Evolutionary conservation across 2,113 vertebrate genomes (phyloP), one percentile per base, ranked within the genome.

Genomic region (Corapipo altera): DNA sequence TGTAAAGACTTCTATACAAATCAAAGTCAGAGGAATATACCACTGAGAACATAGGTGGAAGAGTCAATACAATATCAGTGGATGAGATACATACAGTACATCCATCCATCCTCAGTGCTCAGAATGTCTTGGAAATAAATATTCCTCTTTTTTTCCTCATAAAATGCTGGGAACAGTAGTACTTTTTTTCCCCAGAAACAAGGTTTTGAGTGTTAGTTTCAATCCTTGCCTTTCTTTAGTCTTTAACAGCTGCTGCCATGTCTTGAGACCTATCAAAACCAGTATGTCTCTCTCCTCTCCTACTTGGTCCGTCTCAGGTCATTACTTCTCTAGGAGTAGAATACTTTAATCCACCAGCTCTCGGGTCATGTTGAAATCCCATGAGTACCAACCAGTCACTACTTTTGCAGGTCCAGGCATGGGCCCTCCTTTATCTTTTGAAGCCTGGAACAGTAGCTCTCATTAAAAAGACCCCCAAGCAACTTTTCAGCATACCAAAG

Each of bases 401-500:
- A 62, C 48, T 28, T 32, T 55, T 93, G 55, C 94, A 93, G 51
- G 89, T 88, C 76, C 35, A 88, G 86, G 43, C 79, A 92, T 64
- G 61, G 57, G 39, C 57, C 33, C 3, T 94, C 43, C 85, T 91
- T 91, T 94, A 52, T 88, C 66, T 81, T 87, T 94, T 85, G 66
- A 93, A 89, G 52, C 30, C 51, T 71, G 51, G 46, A 85, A 92
- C 27, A 52, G 77, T 26, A 78, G 26, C 28, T 83, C 54, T 93
- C 67, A 76, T 85, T 94, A 91, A 94, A 93, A 76, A 57, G 64
- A 88, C 71, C 85, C 62, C 58, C 58, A 91, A 94, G 94, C 89
- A 93, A 93, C 79, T 89, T 95, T 87, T 91, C 73, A 95, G 61
- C 86, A 84, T 91, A 86, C 76, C 84, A 84, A 91, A 95, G 61